These are phyloP conservation scores for Intellagama lesueurii DNA, from an alignment of 2,797 vertebrate genomes.

Conservation along the genomic window DNA sequence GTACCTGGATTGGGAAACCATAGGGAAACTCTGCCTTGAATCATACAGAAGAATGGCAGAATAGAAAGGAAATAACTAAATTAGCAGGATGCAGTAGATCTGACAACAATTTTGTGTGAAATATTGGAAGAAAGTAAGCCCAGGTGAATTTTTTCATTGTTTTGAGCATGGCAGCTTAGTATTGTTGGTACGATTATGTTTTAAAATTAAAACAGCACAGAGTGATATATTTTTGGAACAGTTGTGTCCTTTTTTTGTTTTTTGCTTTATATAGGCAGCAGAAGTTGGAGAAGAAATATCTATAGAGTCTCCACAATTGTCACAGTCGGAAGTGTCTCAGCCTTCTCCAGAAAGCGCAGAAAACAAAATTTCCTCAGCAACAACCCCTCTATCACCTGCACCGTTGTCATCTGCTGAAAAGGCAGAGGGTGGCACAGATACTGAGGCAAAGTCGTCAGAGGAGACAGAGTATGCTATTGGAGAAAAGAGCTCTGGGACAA, in stretches of 20 bases:
- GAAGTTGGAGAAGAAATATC: not conserved
- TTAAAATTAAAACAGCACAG: not conserved
- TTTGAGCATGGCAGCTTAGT: not conserved
- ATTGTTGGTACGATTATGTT: not conserved
- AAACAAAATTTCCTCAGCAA: not conserved
- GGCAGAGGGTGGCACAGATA: not conserved
- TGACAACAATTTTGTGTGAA: not conserved
- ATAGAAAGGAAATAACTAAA: not conserved
- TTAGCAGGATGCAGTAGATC: too few species aligned
- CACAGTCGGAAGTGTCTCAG: not conserved
- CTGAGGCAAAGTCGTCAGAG: not conserved
- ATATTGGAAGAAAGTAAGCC: not conserved
- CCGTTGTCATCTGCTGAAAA: not conserved
- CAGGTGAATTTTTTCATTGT: not conserved
- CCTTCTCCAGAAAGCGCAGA: not conserved
- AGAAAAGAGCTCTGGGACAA: not conserved
- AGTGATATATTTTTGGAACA: not conserved
- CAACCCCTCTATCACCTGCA: not conserved
- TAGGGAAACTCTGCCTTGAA: not conserved
- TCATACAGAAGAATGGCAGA: not conserved
- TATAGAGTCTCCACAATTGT: not conserved
- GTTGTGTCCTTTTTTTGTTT: not conserved
- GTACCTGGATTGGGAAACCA: not conserved
- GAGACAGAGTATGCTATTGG: not conserved
- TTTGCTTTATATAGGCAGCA: conserved; percentile 14